phyloP scores from a whole-genome alignment of 2,888 invertebrate species.

The Hyposoter dolosus region DNA sequence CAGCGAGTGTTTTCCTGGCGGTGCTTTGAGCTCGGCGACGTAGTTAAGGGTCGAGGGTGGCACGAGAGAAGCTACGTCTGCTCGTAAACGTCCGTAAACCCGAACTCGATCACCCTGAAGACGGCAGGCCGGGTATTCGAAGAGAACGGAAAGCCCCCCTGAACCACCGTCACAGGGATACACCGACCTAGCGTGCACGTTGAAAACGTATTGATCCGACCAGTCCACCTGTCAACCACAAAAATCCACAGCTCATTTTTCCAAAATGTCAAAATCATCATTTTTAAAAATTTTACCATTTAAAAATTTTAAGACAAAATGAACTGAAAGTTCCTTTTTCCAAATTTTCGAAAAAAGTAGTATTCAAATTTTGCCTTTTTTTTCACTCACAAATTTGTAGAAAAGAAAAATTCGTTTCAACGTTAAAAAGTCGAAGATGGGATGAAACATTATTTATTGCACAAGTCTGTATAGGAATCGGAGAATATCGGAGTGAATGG shows the following conservation, averaged over 20 bases:
- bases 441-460: not conserved
- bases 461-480: conserved; percentile 39
- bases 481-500: conserved; percentile 25
- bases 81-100: conserved; percentile 90
- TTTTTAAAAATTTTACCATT: too few relatives aligned
- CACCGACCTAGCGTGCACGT: conserved; percentile 93
- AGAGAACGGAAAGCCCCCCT: conserved; percentile 91
- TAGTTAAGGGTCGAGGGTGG: conserved; percentile 89
- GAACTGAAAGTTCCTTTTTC: too few relatives aligned
- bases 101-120: conserved; percentile 92
- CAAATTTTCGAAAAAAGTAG: too few relatives aligned
- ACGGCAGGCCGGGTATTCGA: conserved; percentile 94
- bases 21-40: conserved; percentile 88
- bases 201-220: conserved; percentile 94
- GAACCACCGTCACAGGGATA: conserved; percentile 92
- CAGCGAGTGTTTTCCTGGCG: conserved; percentile 91
- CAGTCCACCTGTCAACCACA: conserved; percentile 89
- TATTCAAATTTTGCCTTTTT: too few relatives aligned
- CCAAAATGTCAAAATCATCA: too few relatives aligned
- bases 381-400: not conserved
- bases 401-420: not conserved
- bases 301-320: too few relatives aligned
- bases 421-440: not conserved
- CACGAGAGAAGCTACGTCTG: conserved; percentile 89
- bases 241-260: too few relatives aligned